phyloP scores from a whole-genome alignment of 2,113 vertebrate genomes.

The Planiliza haematocheilus region DNA sequence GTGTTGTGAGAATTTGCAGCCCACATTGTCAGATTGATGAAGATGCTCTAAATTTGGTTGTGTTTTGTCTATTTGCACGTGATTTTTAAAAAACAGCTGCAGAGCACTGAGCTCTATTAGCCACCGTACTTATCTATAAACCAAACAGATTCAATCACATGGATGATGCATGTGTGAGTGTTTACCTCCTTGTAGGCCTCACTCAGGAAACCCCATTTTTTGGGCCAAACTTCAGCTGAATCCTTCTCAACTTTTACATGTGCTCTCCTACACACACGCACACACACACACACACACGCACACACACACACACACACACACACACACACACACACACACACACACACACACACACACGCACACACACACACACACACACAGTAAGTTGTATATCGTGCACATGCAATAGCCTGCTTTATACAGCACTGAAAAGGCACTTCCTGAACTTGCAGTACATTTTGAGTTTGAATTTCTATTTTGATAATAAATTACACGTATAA shows the following conservation, averaged over 20 bases:
- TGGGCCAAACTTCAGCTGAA: slow-evolving; percentile 67
- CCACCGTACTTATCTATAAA: too few relatives aligned
- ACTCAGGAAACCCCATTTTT: slow-evolving; percentile 74
- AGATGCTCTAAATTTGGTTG: too few relatives aligned
- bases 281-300: slow-evolving; percentile 11
- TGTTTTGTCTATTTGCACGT: too few relatives aligned
- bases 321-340: slow-evolving; percentile 33
- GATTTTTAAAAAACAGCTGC: too few relatives aligned
- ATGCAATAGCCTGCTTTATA: not conserved
- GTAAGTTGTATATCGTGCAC: not conserved
- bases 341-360: slow-evolving; percentile 19
- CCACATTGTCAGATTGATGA: too few relatives aligned
- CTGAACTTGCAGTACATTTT: too few relatives aligned
- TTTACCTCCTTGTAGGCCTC: slow-evolving; percentile 71
- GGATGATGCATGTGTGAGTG: not conserved
- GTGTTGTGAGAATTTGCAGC: too few relatives aligned
- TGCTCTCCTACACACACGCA: slow-evolving; percentile 68
- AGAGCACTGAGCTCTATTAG: too few relatives aligned
- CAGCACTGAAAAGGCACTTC: not conserved
- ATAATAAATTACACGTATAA: too few relatives aligned
- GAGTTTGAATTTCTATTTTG: too few relatives aligned
- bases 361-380: slow-evolving; percentile 1
- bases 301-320: slow-evolving; percentile 7
- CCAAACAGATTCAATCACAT: not conserved
- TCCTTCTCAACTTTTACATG: slow-evolving; percentile 67